These are phyloP conservation scores for Drosophila fungiperda DNA, from an alignment of 2,888 invertebrate species.

Conservation along the genomic window DNA sequence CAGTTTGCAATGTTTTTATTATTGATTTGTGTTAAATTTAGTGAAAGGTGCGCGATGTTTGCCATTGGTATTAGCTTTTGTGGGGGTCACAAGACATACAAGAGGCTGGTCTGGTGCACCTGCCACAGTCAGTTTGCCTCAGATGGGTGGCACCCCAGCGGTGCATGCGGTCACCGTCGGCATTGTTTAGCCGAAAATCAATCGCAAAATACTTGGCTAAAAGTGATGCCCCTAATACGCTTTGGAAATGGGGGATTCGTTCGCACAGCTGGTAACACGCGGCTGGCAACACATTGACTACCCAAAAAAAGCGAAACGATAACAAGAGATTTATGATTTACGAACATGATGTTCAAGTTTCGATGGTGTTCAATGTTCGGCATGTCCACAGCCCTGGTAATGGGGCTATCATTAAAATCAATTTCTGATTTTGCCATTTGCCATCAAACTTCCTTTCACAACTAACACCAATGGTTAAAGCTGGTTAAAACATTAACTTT, in stretches of 20 bases:
- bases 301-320: conserved; percentile 47
- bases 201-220: conserved; percentile 26
- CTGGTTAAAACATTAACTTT: conserved; percentile 2
- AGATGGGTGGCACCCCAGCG: conserved; percentile 7
- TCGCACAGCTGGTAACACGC: conserved; percentile 53
- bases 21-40: conserved; percentile 63
- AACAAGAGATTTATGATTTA: conserved; percentile 69
- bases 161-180: conserved; percentile 34
- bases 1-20: conserved; percentile 27
- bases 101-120: conserved; percentile 2
- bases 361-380: conserved; percentile 11
- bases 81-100: conserved; percentile 30
- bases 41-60: conserved; percentile 64
- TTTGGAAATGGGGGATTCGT: conserved; percentile 30
- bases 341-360: conserved; percentile 64
- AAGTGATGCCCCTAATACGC: conserved; percentile 46
- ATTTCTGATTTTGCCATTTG: conserved; percentile 56
- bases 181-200: conserved; percentile 43
- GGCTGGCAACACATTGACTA: conserved; percentile 66
- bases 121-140: conserved; percentile 16
- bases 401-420: conserved; percentile 68
- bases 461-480: conserved; percentile 1
- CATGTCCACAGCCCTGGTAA: conserved; percentile 1
- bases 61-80: conserved; percentile 36
- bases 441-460: conserved; percentile 61